Evolutionary conservation across 2,113 vertebrate genomes (phyloP), one percentile per base, ranked within the genome.

Genomic region (Tetraodon nigroviridis): DNA sequence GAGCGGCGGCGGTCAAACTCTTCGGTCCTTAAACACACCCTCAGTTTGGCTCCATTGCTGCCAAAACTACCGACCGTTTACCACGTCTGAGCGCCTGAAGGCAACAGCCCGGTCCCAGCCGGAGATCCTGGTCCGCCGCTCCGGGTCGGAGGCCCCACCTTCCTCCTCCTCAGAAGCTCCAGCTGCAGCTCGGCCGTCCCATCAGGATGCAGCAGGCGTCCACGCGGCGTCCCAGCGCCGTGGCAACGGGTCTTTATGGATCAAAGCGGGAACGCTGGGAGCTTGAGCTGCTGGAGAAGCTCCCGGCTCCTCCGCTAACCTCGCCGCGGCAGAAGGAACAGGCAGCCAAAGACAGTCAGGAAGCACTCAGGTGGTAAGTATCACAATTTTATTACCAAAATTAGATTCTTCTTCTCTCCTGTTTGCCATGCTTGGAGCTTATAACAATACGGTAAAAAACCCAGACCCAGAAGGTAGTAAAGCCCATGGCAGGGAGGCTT

Each of bases 301-400:
- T 54, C 64, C 79, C 79, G 78, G 60, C 42, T 55, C 56, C 50
- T 46, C 47, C 8, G 6, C 46, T 41, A 29, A 55, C 47, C 50
- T 50, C 17, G 12, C 62, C 44, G 46, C 29, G 27, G 2, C 32
- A 37, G 65, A 59, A 58, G 29, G 22, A 24, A 24, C 22, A 24
- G 5, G 22, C 22, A 7, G 48, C 48, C 40, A 45, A 65, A 29
- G 41, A 75, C 61, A 58, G 55, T 50, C 68, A 84, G 63, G 55
- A 69, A 42, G 60, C 82, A 76, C 69, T 48, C 66, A 65, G 72
- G 75, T 75, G 58, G 88, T 80, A 81, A 78, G 85, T 90, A 91
- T 91, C 83, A 90, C 90, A 92, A 90, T 90, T 91, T 92, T 92
- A 91, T 92, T 90, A 91, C 72, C 90, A 90, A 92, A 91, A 90